These are phyloP conservation scores for Agriopis marginaria DNA, from an alignment of 2,888 invertebrate genomes.

Conservation along the genomic window DNA sequence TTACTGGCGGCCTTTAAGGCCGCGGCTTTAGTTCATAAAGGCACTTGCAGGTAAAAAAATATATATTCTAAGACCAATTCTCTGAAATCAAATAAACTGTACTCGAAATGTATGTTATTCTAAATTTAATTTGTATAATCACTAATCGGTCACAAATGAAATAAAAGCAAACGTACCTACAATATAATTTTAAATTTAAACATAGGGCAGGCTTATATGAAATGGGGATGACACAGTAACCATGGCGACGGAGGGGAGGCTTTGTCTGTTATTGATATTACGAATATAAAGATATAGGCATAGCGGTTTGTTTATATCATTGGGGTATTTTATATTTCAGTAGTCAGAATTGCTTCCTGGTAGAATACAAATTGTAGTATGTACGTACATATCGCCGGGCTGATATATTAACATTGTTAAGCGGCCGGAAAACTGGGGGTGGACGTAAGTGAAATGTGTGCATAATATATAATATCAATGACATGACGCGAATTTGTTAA, in stretches of 20 bases:
- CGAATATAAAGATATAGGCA: constrained; percentile 55
- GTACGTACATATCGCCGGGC: neutral
- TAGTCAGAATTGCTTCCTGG: neutral
- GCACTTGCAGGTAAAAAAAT: no score
- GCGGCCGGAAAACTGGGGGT: no score
- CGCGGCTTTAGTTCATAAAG: no score
- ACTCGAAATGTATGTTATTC: neutral
- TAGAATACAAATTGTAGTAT: neutral
- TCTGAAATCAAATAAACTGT: no score
- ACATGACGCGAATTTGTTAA: no score
- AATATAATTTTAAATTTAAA: constrained; percentile 31
- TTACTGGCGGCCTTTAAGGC: no score
- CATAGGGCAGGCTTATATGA: constrained; percentile 19
- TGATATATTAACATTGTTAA: no score
- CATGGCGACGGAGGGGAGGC: constrained; percentile 68
- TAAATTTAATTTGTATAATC: neutral
- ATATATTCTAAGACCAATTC: no score
- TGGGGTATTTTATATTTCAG: constrained; percentile 13
- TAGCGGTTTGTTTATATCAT: constrained; percentile 28
- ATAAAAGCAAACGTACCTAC: constrained; percentile 8
- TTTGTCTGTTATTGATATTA: constrained; percentile 61
- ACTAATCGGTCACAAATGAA: neutral
- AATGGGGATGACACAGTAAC: constrained; percentile 34
- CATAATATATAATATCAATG: no score
- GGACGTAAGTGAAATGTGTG: no score